These are phyloP conservation scores for Incurvaria masculella DNA, from an alignment of 2,888 invertebrate species.

Conservation along the genomic window DNA sequence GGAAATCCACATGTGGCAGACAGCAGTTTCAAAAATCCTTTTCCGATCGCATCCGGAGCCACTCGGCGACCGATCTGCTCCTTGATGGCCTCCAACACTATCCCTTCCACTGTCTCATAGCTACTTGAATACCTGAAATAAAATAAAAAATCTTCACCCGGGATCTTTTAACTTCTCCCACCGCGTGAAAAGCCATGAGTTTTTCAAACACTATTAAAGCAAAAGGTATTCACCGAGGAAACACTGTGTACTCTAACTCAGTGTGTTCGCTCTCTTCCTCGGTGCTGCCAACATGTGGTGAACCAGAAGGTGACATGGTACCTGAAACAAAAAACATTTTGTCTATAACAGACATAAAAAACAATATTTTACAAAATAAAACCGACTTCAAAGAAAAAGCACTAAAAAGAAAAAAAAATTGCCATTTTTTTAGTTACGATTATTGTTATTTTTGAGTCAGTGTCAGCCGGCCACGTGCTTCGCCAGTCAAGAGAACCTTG, in stretches of 20 bases:
- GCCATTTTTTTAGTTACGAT: no score
- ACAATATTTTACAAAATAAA: no score
- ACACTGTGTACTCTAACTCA: slow-evolving; percentile 51
- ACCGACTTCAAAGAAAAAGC: no score
- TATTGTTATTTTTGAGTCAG: no score
- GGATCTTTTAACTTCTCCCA: no score
- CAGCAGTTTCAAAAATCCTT: slow-evolving; percentile 83
- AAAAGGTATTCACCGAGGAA: slow-evolving; percentile 47
- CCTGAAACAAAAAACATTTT: slow-evolving; percentile 22
- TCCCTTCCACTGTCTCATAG: slow-evolving; percentile 69
- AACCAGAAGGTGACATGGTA: slow-evolving; percentile 53
- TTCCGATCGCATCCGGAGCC: slow-evolving; percentile 81
- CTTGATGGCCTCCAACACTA: slow-evolving; percentile 82
- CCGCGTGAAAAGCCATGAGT: no score
- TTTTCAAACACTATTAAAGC: no score
- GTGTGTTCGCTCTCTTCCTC: slow-evolving; percentile 59
- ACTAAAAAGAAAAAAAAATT: no score
- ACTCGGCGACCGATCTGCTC: slow-evolving; percentile 85
- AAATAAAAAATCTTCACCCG: no score
- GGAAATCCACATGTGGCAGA: slow-evolving; percentile 83
- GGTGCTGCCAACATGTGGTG: slow-evolving; percentile 49
- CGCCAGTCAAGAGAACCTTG: no score
- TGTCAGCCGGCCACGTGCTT: no score
- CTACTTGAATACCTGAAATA: slow-evolving; percentile 46
- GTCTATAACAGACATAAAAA: no score